Percentiles rank a stretch among this genome's conserved stretches.
phyloP scores from a whole-genome alignment of 2,888 invertebrate species.

The Dolichopus griseipennis region DNA sequence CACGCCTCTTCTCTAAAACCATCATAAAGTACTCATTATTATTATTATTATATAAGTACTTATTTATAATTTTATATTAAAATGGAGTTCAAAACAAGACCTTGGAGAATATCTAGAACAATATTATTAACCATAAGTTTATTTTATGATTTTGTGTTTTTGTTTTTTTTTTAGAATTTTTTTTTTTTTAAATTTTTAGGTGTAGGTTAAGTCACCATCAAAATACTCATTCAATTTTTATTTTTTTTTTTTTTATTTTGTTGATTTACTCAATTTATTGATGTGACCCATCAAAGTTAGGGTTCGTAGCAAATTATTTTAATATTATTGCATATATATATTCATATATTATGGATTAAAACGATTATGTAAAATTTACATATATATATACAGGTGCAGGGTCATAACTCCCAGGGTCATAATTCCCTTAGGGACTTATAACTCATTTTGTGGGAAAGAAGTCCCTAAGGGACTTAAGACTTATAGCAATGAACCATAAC shows the following conservation, averaged over 20 bases:
- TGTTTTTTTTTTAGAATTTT: not conserved
- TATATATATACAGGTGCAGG: too few species aligned
- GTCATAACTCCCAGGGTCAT: too few species aligned
- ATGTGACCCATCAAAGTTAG: not conserved
- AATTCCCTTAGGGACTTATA: too few species aligned
- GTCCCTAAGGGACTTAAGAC: too few species aligned
- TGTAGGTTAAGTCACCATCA: constrained; percentile 4
- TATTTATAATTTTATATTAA: not conserved
- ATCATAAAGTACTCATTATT: not conserved
- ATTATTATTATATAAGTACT: too few species aligned
- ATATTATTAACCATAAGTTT: not conserved
- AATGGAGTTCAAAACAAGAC: not conserved
- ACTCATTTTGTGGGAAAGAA: too few species aligned
- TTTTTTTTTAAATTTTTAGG: not conserved
- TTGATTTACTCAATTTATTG: not conserved
- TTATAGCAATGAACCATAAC: too few species aligned
- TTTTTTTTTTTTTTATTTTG: not conserved
- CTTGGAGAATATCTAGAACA: not conserved
- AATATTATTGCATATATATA: too few species aligned
- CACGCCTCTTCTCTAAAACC: not conserved
- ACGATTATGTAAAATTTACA: too few species aligned
- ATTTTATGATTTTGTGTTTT: not conserved
- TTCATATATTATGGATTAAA: not conserved
- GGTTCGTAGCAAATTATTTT: not conserved
- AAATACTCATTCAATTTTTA: not conserved